These are phyloP conservation scores for Ditylenchus dipsaci DNA, from an alignment of 1,140 invertebrate species.

Conservation along the genomic window DNA sequence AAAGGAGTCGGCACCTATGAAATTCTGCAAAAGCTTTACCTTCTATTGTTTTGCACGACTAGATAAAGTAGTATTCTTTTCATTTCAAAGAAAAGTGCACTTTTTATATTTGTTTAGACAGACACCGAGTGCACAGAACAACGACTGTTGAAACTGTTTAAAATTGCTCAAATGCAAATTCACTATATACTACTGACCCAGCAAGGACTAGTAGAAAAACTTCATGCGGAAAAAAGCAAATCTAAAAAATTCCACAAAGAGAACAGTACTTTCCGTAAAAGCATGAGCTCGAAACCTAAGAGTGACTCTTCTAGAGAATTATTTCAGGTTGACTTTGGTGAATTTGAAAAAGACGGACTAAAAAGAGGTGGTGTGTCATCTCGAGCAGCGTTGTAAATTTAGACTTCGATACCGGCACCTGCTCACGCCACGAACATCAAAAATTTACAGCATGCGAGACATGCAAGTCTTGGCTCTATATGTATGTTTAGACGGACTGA, in stretches of 20 bases:
- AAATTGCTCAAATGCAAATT: conserved; percentile 26
- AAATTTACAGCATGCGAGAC: too few species aligned
- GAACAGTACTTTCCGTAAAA: neutral
- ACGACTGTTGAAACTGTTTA: conserved; percentile 22
- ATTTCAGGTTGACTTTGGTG: conserved; percentile 19
- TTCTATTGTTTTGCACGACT: conserved; percentile 16
- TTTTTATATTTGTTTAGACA: neutral
- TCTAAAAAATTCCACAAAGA: conserved; percentile 8
- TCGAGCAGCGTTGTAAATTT: too few species aligned
- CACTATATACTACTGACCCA: conserved; percentile 10
- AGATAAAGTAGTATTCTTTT: conserved; percentile 9
- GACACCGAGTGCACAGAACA: conserved; percentile 16
- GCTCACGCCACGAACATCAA: too few species aligned
- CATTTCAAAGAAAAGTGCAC: neutral
- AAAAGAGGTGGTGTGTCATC: too few species aligned
- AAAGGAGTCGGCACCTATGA: conserved; percentile 22
- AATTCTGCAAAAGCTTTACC: conserved; percentile 19
- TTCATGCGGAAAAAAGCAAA: neutral
- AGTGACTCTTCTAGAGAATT: conserved; percentile 13
- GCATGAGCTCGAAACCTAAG: neutral
- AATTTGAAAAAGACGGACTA: too few species aligned
- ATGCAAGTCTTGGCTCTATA: too few species aligned
- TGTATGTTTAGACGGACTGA: too few species aligned
- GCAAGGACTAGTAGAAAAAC: conserved; percentile 25
- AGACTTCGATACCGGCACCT: too few species aligned